These are phyloP conservation scores for Simalia tracyae DNA, from an alignment of 2,797 vertebrate genomes.

Conservation along the genomic window DNA sequence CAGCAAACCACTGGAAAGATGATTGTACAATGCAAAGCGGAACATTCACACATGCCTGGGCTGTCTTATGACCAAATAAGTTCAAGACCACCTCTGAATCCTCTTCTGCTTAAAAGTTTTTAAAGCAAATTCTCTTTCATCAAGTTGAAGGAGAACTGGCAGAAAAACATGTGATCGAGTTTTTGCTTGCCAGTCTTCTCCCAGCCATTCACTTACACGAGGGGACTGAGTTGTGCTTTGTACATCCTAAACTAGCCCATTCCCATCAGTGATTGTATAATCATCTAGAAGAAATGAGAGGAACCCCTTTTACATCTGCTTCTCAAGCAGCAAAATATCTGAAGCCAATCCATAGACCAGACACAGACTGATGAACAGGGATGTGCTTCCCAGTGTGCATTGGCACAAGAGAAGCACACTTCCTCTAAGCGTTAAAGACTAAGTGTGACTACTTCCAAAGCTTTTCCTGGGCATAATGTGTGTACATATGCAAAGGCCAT, in stretches of 20 bases:
- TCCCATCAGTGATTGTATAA: background rate
- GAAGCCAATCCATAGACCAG: background rate
- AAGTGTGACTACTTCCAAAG: background rate
- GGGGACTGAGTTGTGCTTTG: background rate
- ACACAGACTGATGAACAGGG: background rate
- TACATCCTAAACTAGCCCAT: background rate
- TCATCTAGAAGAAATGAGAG: background rate
- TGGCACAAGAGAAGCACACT: background rate
- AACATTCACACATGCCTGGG: background rate
- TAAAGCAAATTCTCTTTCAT: background rate
- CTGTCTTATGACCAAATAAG: background rate
- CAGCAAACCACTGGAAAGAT: background rate
- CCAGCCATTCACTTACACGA: background rate
- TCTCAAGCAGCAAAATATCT: background rate
- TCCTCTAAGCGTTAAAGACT: background rate
- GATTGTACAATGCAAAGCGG: background rate
- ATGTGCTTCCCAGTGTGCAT: background rate
- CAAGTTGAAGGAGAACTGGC: background rate
- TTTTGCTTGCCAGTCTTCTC: background rate
- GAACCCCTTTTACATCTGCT: background rate
- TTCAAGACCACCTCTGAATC: background rate
- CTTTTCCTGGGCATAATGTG: too few species aligned
- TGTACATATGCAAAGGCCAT: too few species aligned
- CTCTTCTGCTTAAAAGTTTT: background rate
- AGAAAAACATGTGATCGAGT: background rate